These are phyloP conservation scores for Embiotoca jacksoni DNA, from an alignment of 2,113 vertebrate genomes.

Conservation along the genomic window DNA sequence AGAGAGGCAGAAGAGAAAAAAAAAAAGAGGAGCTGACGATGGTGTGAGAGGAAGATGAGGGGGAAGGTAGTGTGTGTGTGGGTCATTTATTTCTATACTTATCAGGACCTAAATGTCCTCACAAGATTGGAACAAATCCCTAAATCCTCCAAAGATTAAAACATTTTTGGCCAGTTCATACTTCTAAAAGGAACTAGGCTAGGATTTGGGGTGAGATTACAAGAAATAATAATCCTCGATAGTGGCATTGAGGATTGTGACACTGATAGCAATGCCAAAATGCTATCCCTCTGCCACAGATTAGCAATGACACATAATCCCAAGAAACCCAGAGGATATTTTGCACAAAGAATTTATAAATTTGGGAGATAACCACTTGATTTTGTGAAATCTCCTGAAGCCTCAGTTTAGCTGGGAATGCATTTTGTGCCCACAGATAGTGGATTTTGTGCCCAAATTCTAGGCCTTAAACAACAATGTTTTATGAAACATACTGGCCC, in stretches of 20 bases:
- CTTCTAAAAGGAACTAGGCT: neutral
- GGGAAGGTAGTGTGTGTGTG: neutral
- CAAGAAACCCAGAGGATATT: conserved; percentile 4
- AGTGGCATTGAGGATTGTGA: neutral
- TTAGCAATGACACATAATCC: neutral
- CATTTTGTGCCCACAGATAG: too few relatives aligned
- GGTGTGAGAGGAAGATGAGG: conserved; percentile 14
- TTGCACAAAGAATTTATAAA: neutral
- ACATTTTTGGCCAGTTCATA: neutral
- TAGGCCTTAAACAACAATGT: too few relatives aligned
- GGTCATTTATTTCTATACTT: conserved; percentile 27
- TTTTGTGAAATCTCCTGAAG: neutral
- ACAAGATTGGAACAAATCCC: neutral
- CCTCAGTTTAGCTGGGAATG: too few relatives aligned
- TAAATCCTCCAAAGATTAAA: conserved; percentile 18
- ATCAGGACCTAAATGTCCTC: conserved; percentile 9
- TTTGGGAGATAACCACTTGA: neutral
- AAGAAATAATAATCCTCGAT: neutral
- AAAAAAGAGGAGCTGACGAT: conserved; percentile 18
- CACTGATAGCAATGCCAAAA: neutral
- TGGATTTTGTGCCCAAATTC: too few relatives aligned
- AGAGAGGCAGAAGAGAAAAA: conserved; percentile 32
- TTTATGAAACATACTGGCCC: too few relatives aligned
- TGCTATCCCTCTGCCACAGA: neutral
- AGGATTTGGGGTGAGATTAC: conserved; percentile 3